Conservation (phyloP, 2,113 vertebrate species). For the Campylomormyrus numenius region DNA sequence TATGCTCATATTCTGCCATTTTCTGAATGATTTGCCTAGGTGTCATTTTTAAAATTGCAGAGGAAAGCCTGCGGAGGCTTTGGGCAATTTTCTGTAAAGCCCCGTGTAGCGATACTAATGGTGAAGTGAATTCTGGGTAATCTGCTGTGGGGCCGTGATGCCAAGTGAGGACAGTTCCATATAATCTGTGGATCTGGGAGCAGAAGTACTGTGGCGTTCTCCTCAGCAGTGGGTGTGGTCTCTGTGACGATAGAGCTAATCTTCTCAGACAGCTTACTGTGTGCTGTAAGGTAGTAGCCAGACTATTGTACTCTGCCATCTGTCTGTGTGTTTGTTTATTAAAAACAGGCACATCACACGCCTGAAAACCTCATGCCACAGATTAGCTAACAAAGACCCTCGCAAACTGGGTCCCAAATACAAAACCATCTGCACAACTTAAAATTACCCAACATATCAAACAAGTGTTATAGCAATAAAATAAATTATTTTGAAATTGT, state of each 20-base stretch:
- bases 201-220: neutral
- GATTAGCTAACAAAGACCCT: neutral
- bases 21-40: neutral
- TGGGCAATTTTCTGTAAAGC: neutral
- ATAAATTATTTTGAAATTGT: neutral
- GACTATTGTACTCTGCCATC: neutral
- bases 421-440: neutral
- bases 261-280: slow-evolving; percentile 10
- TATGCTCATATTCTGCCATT: neutral
- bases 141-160: neutral
- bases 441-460: neutral
- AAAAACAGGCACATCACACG: neutral
- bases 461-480: neutral
- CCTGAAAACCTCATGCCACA: neutral
- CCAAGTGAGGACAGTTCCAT: neutral
- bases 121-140: neutral
- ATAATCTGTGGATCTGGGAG: neutral
- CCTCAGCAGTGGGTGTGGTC: neutral
- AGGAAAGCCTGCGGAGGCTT: neutral
- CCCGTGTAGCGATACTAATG: neutral
- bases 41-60: neutral
- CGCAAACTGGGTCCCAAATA: neutral
- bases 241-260: neutral
- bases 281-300: slow-evolving; percentile 6
- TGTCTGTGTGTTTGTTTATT: neutral